Evolutionary conservation across 2,797 vertebrate species (phyloP).

Genomic region (Hyperoplus immaculatus): DNA sequence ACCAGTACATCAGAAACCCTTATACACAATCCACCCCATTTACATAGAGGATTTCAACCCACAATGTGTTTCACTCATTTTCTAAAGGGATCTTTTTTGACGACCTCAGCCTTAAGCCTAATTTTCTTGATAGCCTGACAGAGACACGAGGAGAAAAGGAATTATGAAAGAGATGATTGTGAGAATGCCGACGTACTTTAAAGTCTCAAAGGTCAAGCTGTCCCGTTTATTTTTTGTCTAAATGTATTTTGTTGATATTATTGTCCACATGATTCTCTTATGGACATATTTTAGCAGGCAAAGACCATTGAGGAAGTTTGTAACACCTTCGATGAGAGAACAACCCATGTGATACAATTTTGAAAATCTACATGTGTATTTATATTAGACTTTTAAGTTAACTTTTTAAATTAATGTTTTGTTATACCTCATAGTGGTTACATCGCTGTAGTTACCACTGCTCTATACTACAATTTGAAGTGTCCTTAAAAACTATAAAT

Average conservation of each 20-base stretch:
- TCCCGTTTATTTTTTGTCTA: not conserved
- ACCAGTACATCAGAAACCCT: not conserved
- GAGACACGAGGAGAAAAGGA: not conserved
- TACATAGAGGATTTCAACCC: not conserved
- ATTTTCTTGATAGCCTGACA: not conserved
- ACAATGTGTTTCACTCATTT: not conserved
- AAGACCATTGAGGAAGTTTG: not conserved
- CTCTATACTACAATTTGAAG: conserved; percentile 57
- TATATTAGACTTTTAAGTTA: not conserved
- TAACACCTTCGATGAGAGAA: not conserved
- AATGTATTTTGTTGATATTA: not conserved
- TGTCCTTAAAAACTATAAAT: conserved; percentile 72
- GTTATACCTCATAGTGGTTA: conserved; percentile 36
- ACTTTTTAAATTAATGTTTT: not conserved
- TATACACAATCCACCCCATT: not conserved
- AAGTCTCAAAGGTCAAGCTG: not conserved
- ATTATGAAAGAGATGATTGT: not conserved
- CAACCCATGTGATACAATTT: not conserved
- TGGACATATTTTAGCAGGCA: not conserved
- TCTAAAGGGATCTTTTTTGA: conserved; percentile 42
- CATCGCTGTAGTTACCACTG: not conserved
- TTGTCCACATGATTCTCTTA: not conserved
- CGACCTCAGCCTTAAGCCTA: conserved; percentile 48
- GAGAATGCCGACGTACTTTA: not conserved
- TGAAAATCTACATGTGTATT: conserved; percentile 6